Evolutionary conservation across 2,113 vertebrate species (phyloP), one percentile per base, ranked within the genome.

Genomic region (Aegotheles bennettii): DNA sequence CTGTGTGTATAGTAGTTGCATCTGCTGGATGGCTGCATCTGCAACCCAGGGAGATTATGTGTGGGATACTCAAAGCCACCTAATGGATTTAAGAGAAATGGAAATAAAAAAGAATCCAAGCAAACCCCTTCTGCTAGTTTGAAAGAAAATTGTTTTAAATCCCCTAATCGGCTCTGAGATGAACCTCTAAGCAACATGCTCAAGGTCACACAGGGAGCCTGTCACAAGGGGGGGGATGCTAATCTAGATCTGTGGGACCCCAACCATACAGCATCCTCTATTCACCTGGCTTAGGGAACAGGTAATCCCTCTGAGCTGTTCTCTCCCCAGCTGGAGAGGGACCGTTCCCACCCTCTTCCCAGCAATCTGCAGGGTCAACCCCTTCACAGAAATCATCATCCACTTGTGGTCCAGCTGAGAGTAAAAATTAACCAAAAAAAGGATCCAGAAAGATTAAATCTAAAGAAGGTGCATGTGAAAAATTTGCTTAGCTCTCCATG

Each of bases 141-240:
- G 82, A 91, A 91, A 74, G 77, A 91, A 94, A 87, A 94, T 93
- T 13, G 65, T 95, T 92, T 89, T 68, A 95, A 97, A 96, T 95
- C 94, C 87, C 16, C 23, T 95, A 93, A 95, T 95, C 81, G 61
- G 91, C 96, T 97, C 94, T 64, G 84, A 87, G 81, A 87, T 84
- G 87, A 90, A 89, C 61, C 57, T 94, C 63, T 59, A 65, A 92
- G 94, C 87, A 90, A 68, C 69, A 33, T 56, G 68, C 59, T 60
- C 53, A 57, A 45, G 31, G 57, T 96, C 82, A 90, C 54, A 48
- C 2, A 12, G 61, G 19, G 47, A 80, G 45, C 36, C 45, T 80
- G 42, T 33, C 45, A 18, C 45, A 79, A 45, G 21, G 40, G 5
- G 40, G 5, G 76, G 78, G 36, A 11, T 43, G 47, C 90, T 77